phyloP scores from a whole-genome alignment of 35 echinoderm and acorn worm genomes.

The Ophiothrix spiculata region DNA sequence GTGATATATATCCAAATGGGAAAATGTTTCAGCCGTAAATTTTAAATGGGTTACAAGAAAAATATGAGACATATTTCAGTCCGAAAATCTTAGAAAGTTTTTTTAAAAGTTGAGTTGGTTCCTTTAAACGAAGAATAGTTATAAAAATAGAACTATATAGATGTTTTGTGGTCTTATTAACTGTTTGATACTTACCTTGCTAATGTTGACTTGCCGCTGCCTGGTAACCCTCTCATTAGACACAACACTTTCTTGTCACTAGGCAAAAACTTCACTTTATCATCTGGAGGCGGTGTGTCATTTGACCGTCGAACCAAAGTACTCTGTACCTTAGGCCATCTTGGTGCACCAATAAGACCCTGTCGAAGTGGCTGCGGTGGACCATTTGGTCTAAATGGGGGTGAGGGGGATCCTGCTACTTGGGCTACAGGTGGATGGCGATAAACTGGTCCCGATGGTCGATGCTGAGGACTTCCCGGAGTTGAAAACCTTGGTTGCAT shows the following conservation, averaged over 20 bases:
- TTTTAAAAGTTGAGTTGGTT: too few relatives aligned
- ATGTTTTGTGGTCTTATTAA: too few relatives aligned
- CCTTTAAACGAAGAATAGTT: too few relatives aligned
- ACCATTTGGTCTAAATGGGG: not conserved
- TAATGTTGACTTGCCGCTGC: constrained; percentile 84
- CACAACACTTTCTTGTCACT: constrained; percentile 75
- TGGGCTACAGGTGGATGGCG: not conserved
- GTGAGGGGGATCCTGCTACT: not conserved
- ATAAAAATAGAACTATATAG: too few relatives aligned
- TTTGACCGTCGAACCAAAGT: not conserved
- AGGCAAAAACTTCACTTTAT: constrained; percentile 47
- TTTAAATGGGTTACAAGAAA: too few relatives aligned
- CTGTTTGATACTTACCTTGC: constrained; percentile 93
- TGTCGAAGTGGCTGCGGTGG: not conserved
- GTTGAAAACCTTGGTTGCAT: not conserved
- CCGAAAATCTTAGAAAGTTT: too few relatives aligned
- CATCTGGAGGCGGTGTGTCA: not conserved
- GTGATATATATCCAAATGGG: too few relatives aligned
- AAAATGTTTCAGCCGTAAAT: too few relatives aligned
- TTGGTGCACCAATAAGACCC: not conserved
- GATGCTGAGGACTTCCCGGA: constrained; percentile 1
- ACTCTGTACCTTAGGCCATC: not conserved
- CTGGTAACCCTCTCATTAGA: constrained; percentile 84
- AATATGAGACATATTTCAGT: too few relatives aligned
- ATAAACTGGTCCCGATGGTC: not conserved